Base-by-base conservation (phyloP, 2,797 vertebrate species). In the Ceryle rudis region DNA sequence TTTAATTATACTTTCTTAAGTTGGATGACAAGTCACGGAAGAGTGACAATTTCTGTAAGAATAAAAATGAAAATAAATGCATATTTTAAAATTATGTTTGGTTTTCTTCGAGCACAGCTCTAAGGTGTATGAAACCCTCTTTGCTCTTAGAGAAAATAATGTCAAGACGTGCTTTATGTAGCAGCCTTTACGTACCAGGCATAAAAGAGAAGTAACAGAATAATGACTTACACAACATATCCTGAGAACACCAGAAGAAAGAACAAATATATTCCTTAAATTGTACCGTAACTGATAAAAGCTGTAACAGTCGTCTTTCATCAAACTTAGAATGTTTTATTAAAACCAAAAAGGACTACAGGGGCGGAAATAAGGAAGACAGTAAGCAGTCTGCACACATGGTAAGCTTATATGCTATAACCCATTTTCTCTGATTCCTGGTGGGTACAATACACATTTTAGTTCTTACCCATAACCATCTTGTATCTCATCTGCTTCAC, bases 401-500 rank as follows among this genome's bases (percentile, higher is more conserved):
- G 91, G 93, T 71, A 65, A 74, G 65, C 46, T 94, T 83, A n/a
- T 10, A 90, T n/a, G 31, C 15, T 74, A 29, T 58, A 69, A 83
- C n/a, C 65, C 29, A 25, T 95, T 90, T 93, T 88, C 77, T 91
- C 41, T 78, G 65, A 69, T 69, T 95, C 17, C 20, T 93, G 84
- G 65, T 91, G 72, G 65, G 41, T 83, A 88, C 52, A 25, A 69
- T 74, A 35, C 52, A 78, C 69, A 23, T 91, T 83, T 93, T 61
- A 83, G 11, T 91, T 94, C 69, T 81, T 91, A 88, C 81, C 52
- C 75, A 23, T 78, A 82, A 86, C 89, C 79, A 74, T 96, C 87
- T 93, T 87, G 64, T 89, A 52, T 80, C 85, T 95, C 91, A 95
- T 96, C 89, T 93, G 91, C 64, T 95, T 93, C 87, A 80, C 72